Evolutionary conservation across 2,113 vertebrate species (phyloP), one percentile per base, ranked within the genome.

Genomic region (Notothenia rossii): DNA sequence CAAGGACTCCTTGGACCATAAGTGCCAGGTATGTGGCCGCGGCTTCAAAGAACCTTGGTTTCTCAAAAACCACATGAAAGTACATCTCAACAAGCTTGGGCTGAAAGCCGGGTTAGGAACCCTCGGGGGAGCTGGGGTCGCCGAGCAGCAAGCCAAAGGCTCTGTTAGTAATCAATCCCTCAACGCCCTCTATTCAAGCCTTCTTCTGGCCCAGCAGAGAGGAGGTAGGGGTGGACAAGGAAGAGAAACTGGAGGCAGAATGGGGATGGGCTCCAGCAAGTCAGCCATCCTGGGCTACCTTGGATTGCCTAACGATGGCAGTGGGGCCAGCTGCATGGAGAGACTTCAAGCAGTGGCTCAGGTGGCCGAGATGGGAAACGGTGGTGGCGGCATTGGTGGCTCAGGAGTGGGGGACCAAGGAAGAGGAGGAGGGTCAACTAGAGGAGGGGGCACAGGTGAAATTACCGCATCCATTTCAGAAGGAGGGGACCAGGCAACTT

Each of bases 11-110:
- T 95, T 98, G 77, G 97, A 98, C 90, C 97, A 98, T 69, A 97
- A 97, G 83, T 98, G 97, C 88, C 96, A 96, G 63, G 97, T 98
- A 22, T 98, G 97, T 36, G 97, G 97, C 56, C 97, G 97, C 67
- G 96, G 97, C 86, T 98, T 98, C 89, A 98, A 98, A 88, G 97
- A 98, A 86, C 96, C 97, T 51, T 98, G 97, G 97, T 98, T 98
- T 91, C 95, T 98, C 60, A 98, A 98, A 92, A 98, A 98, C 90
- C 97, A 98, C 93, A 98, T 98, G 97, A 98, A 98, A 92, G 97
- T 98, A 78, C 97, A 98, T 72, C 95, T 97, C 79, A 97, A 97
- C 93, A 98, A 98, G 91, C 93, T 97, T 53, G 96, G 96, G 7
- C 91, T 96, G 10, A 96, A 95, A 60, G 89, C 93, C 2, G 94